Conservation (phyloP, 2,888 invertebrate species). For the Lutraria lutraria region DNA sequence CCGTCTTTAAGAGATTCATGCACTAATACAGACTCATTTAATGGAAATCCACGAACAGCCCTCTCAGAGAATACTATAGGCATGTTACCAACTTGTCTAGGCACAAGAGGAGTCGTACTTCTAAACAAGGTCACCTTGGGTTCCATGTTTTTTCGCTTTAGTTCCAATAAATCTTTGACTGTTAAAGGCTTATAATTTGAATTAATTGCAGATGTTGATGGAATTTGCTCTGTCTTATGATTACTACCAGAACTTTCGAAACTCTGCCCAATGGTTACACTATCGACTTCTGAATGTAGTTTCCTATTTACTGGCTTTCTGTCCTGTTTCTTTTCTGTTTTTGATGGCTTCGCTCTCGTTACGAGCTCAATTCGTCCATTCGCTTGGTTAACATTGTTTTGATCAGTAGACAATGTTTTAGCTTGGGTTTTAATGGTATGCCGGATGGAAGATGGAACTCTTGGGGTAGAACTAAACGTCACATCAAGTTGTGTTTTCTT, state of each 20-base stretch:
- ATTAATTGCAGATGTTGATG: neutral
- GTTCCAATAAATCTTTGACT: conserved; percentile 22
- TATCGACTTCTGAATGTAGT: neutral
- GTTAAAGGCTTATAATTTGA: conserved; percentile 6
- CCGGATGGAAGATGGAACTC: neutral
- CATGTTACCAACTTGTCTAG: neutral
- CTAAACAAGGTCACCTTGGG: neutral
- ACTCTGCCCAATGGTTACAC: neutral
- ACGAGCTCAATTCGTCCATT: neutral
- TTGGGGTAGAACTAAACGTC: neutral
- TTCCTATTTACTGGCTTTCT: neutral
- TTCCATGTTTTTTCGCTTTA: neutral
- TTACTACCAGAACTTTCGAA: too few species aligned
- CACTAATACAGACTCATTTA: neutral
- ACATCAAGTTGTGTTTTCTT: neutral
- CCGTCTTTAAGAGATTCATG: neutral
- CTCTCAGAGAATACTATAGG: conserved; percentile 23
- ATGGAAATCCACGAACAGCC: neutral
- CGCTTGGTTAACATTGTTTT: neutral
- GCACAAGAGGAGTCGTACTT: neutral
- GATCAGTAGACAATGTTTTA: neutral
- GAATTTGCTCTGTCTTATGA: neutral
- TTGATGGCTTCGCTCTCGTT: neutral
- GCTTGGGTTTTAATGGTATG: neutral
- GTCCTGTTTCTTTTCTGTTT: neutral